Percentiles rank a stretch among this genome's conserved stretches.
Conservation (phyloP, 2,113 vertebrate genomes). For the Vidua chalybeata region DNA sequence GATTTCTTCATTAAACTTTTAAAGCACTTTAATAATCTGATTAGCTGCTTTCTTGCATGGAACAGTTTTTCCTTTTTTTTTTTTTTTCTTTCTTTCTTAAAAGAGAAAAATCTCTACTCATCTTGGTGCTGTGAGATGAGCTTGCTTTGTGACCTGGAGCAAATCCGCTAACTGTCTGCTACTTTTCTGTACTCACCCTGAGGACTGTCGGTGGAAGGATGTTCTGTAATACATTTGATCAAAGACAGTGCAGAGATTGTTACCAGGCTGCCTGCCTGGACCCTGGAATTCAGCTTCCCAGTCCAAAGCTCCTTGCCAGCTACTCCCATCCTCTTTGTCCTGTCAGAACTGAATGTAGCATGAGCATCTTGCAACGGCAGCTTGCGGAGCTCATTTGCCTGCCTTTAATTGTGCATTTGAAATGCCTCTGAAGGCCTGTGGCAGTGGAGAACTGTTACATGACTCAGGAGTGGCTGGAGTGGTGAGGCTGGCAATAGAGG, state of each 20-base stretch:
- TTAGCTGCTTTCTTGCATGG: neutral
- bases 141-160: neutral
- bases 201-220: neutral
- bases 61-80: neutral
- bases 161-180: neutral
- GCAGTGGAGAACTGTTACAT: conserved; percentile 10
- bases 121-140: neutral
- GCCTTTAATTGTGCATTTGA: neutral
- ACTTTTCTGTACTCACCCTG: neutral
- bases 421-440: neutral
- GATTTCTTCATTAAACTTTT: conserved; percentile 59
- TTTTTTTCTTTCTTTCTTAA: neutral
- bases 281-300: neutral
- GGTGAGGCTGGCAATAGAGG: neutral
- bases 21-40: conserved; percentile 33
- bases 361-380: neutral
- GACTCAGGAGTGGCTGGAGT: conserved; percentile 22
- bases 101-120: neutral
- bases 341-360: neutral
- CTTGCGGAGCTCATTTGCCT: neutral
- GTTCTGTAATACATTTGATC: neutral
- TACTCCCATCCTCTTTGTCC: neutral
- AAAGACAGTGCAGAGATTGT: neutral
- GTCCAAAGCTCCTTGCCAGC: neutral
- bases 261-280: neutral